phyloP scores from a whole-genome alignment of 2,888 invertebrate genomes.

The Pterobdella sp. region DNA sequence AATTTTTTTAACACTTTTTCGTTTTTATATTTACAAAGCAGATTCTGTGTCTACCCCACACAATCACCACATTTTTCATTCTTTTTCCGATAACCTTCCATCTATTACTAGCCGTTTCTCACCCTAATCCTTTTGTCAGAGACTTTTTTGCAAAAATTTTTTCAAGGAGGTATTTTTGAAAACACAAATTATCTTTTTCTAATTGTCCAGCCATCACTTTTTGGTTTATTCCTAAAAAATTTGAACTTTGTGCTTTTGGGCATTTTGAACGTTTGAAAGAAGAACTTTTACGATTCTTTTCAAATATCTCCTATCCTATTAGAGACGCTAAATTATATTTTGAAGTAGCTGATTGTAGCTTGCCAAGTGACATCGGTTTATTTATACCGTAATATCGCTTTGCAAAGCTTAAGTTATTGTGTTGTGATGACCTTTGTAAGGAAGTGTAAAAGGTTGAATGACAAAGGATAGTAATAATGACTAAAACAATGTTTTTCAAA shows the following conservation, averaged over 20 bases:
- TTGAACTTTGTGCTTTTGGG: too few relatives aligned
- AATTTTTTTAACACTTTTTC: too few relatives aligned
- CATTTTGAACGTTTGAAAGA: too few relatives aligned
- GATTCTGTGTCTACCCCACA: not conserved
- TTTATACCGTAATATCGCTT: not conserved
- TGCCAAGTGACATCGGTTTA: not conserved
- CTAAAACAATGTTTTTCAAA: too few relatives aligned
- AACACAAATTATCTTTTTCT: too few relatives aligned
- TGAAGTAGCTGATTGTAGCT: not conserved
- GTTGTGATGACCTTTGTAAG: not conserved
- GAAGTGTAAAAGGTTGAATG: not conserved
- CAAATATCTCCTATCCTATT: not conserved
- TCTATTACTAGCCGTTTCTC: not conserved
- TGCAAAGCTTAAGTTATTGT: not conserved
- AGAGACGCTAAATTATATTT: not conserved
- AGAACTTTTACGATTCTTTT: not conserved
- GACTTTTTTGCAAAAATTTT: too few relatives aligned
- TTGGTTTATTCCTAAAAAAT: too few relatives aligned
- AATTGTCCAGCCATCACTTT: too few relatives aligned
- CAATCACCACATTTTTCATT: not conserved
- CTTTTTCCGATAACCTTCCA: not conserved
- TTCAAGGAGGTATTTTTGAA: too few relatives aligned
- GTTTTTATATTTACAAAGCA: too few relatives aligned
- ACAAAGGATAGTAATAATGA: too few relatives aligned
- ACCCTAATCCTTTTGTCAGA: too few relatives aligned